These are phyloP conservation scores for Sebastes matsubarae DNA, from an alignment of 2,797 vertebrate species.

Conservation along the genomic window DNA sequence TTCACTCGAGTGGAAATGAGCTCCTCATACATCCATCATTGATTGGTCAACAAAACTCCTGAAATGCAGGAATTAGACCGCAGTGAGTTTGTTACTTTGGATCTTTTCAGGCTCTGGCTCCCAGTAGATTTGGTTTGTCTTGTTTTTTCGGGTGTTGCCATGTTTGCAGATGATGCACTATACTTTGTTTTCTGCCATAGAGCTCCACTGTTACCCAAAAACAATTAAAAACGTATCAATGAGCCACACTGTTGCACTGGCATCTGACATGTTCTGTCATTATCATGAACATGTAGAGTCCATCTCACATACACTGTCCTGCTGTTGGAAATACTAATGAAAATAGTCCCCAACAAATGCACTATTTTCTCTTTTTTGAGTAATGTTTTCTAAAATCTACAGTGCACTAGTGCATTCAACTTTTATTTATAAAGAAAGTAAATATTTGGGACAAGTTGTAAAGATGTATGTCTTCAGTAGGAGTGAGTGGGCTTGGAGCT, in stretches of 20 bases:
- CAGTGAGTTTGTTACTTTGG: not conserved
- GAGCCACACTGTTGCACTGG: not conserved
- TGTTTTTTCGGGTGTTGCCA: not conserved
- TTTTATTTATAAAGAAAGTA: not conserved
- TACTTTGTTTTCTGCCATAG: not conserved
- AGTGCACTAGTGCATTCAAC: not conserved
- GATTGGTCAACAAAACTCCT: not conserved
- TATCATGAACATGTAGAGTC: not conserved
- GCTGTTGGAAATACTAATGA: not conserved
- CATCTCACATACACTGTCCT: not conserved
- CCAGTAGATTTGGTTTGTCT: not conserved
- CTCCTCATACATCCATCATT: not conserved
- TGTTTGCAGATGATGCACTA: not conserved
- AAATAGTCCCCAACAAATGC: not conserved
- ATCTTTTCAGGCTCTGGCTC: not conserved
- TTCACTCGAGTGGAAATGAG: not conserved
- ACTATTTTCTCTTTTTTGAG: not conserved
- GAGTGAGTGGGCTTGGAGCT: not conserved
- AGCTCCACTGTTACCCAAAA: not conserved
- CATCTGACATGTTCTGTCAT: not conserved
- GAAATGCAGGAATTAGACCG: not conserved
- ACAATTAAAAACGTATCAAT: not conserved
- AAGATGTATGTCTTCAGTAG: not conserved
- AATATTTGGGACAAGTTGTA: not conserved
- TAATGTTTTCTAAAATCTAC: not conserved